These are phyloP conservation scores for Antheraea assamensis DNA, from an alignment of 2,888 invertebrate species.

Conservation along the genomic window DNA sequence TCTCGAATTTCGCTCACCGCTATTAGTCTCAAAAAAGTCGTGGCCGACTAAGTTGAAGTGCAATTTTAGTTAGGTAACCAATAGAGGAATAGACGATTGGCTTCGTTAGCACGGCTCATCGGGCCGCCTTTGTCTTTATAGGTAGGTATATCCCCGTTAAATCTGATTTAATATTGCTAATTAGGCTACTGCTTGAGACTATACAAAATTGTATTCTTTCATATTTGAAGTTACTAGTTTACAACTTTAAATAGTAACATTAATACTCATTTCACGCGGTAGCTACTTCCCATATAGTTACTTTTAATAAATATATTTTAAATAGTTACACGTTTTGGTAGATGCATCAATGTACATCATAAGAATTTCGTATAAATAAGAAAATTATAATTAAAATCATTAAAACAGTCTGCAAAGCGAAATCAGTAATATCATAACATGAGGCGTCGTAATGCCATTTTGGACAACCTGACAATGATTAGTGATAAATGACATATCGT, in stretches of 20 bases:
- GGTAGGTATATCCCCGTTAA: too few relatives aligned
- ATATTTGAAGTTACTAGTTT: background rate
- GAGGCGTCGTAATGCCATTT: background rate
- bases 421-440: too few relatives aligned
- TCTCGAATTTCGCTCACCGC: background rate
- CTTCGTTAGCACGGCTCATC: too few relatives aligned
- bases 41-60: background rate
- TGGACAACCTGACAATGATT: background rate
- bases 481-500: background rate
- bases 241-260: background rate
- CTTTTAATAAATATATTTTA: background rate
- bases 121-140: too few relatives aligned
- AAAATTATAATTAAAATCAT: background rate
- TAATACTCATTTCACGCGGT: background rate
- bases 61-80: background rate
- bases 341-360: background rate
- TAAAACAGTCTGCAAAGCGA: too few relatives aligned
- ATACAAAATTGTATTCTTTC: background rate
- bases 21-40: background rate
- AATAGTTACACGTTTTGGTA: background rate
- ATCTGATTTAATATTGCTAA: too few relatives aligned
- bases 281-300: background rate
- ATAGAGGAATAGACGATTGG: too few relatives aligned
- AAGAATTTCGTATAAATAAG: background rate
- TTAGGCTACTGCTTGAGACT: too few relatives aligned